A percentile compares a stretch with the other conserved stretches of the same genome.
phyloP scores from a whole-genome alignment of 2,113 vertebrate species.

The Percina caprodes region DNA sequence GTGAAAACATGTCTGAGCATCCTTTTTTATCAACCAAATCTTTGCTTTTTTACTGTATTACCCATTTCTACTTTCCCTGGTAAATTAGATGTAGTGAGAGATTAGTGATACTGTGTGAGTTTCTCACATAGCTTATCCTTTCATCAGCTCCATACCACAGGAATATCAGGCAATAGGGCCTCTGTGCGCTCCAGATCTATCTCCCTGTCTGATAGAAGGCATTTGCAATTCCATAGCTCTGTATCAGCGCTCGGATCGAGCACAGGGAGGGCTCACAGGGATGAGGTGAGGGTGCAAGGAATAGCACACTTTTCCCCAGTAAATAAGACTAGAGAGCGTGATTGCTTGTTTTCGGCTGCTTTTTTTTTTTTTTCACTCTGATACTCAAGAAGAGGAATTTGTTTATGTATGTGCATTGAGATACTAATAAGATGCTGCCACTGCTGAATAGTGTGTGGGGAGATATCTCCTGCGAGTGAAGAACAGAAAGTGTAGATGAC shows the following conservation, averaged over 20 bases:
- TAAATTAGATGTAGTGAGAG: constrained; percentile 58
- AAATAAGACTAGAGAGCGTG: constrained; percentile 51
- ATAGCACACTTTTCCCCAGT: constrained; percentile 12
- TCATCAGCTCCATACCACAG: constrained; percentile 62
- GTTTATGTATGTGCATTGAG: constrained; percentile 32
- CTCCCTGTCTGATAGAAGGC: constrained; percentile 53
- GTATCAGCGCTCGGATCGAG: constrained; percentile 32
- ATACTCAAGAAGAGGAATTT: constrained; percentile 52
- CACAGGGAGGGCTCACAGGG: background rate
- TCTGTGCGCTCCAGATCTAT: constrained; percentile 44
- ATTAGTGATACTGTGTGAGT: constrained; percentile 57
- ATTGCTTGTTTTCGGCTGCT: constrained; percentile 40
- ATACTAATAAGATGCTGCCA: constrained; percentile 46
- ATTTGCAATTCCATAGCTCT: constrained; percentile 64
- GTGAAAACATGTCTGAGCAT: constrained; percentile 15
- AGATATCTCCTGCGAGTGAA: constrained; percentile 4
- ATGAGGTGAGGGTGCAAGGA: constrained; percentile 31
- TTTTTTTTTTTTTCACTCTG: constrained; percentile 29
- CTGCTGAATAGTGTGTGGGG: constrained; percentile 5
- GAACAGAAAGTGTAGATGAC: constrained; percentile 36
- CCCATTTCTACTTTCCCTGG: constrained; percentile 11
- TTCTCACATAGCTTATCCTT: constrained; percentile 60
- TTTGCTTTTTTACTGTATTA: constrained; percentile 27
- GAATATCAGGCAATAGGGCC: constrained; percentile 56
- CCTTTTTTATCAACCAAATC: constrained; percentile 1